Conservation (phyloP, 2,797 vertebrate genomes). For the Sandelia bainsii region DNA sequence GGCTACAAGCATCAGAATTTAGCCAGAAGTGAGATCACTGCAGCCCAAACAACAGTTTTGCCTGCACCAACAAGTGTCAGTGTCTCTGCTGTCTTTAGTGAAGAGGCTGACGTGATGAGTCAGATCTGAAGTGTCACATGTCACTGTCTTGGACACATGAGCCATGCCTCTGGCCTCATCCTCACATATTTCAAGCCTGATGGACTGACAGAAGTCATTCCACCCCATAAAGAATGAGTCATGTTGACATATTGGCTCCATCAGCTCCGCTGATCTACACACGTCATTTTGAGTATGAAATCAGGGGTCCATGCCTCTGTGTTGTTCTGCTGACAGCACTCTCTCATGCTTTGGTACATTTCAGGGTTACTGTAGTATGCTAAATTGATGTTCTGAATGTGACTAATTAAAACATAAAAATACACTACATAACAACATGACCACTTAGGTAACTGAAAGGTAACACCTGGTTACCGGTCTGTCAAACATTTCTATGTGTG, state of each 20-base stretch:
- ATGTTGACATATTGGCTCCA: neutral
- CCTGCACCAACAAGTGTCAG: neutral
- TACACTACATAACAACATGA: neutral
- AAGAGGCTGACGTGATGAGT: constrained; percentile 1
- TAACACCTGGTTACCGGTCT: too few relatives aligned
- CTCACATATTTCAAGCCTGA: constrained; percentile 10
- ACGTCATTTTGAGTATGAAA: neutral
- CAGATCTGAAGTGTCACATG: constrained; percentile 25
- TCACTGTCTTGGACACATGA: neutral
- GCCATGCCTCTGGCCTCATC: constrained; percentile 10
- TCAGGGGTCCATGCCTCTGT: neutral
- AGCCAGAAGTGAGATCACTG: neutral
- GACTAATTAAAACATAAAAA: neutral
- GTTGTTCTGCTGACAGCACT: neutral
- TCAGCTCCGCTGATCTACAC: neutral
- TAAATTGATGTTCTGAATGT: neutral
- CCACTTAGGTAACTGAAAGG: neutral
- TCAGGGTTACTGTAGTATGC: neutral
- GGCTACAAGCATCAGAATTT: neutral
- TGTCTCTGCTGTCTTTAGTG: neutral
- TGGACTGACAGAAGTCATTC: constrained; percentile 12
- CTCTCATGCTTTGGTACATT: neutral
- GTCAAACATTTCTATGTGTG: neutral
- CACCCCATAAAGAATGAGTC: neutral
- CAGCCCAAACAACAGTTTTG: neutral